Conservation (phyloP, 2,113 vertebrate genomes). For the Cottus gobio region DNA sequence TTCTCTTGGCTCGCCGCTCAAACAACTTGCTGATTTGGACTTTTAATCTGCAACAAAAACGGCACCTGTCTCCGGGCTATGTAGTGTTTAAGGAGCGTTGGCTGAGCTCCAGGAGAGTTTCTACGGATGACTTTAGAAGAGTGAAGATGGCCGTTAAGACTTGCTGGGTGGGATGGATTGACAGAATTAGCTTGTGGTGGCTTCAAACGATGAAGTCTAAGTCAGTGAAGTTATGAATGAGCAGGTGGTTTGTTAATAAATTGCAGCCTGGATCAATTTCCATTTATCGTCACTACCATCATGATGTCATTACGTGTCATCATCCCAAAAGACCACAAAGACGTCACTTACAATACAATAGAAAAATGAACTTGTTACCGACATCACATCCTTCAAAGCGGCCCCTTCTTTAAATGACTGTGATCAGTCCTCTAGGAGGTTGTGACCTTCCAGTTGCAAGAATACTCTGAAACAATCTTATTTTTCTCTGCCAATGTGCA, state of each 20-base stretch:
- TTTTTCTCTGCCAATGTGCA: not conserved
- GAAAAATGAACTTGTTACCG: not conserved
- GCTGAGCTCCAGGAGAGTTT: conserved; percentile 42
- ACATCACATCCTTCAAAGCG: not conserved
- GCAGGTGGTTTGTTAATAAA: conserved; percentile 6
- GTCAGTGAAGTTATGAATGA: conserved; percentile 1
- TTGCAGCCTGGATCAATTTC: not conserved
- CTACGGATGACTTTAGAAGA: conserved; percentile 37
- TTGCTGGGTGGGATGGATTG: not conserved
- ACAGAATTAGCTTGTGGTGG: not conserved
- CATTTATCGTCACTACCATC: not conserved
- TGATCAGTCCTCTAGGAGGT: not conserved
- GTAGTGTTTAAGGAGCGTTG: conserved; percentile 43
- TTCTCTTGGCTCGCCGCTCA: conserved; percentile 67
- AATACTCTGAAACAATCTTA: not conserved
- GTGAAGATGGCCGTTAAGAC: conserved; percentile 27
- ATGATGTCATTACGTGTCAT: not conserved
- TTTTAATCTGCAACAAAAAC: conserved; percentile 73
- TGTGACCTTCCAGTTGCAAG: not conserved
- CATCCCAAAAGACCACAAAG: not conserved
- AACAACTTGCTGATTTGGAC: conserved; percentile 76
- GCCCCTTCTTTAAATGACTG: not conserved
- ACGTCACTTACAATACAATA: not conserved
- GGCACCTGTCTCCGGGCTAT: conserved; percentile 60
- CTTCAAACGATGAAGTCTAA: not conserved